Evolutionary conservation across 64 coral and sea anemone species (phyloP).

Genomic region (Trachythela sp.): DNA sequence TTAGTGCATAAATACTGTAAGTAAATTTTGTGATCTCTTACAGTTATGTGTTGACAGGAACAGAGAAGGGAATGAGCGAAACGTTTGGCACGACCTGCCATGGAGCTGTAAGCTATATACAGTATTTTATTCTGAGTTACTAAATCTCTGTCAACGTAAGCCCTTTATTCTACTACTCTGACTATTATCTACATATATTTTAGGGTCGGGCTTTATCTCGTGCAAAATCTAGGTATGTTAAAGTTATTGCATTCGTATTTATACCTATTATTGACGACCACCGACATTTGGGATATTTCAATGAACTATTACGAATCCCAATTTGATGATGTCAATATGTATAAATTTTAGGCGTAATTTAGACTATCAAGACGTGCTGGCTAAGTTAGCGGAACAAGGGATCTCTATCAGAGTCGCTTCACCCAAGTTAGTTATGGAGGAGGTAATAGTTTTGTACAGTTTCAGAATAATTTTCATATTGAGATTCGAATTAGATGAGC

Average conservation of each 20-base stretch:
- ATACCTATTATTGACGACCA: no score
- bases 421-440: conserved; percentile 92
- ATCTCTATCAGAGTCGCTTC: conserved; percentile 96
- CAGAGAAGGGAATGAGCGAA: conserved; percentile 83
- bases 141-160: not conserved
- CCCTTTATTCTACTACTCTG: not conserved
- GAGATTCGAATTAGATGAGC: not conserved
- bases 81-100: conserved; percentile 95
- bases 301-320: no score
- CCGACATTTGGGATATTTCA: no score
- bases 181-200: no score
- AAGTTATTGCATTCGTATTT: no score
- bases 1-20: no score
- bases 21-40: not conserved
- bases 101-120: conserved; percentile 67
- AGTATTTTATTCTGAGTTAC: not conserved
- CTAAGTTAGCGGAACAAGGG: conserved; percentile 63
- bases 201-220: conserved; percentile 85
- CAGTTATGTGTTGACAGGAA: conserved; percentile 91
- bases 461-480: not conserved
- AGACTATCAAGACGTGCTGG: conserved; percentile 78
- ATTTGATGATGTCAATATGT: no score
- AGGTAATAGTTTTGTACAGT: conserved; percentile 33
- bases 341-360: conserved; percentile 64
- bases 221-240: conserved; percentile 76